Evolutionary conservation across 1,140 invertebrate species (phyloP), one percentile per base, ranked within the genome.

Genomic region (Drosophila asahinai): DNA sequence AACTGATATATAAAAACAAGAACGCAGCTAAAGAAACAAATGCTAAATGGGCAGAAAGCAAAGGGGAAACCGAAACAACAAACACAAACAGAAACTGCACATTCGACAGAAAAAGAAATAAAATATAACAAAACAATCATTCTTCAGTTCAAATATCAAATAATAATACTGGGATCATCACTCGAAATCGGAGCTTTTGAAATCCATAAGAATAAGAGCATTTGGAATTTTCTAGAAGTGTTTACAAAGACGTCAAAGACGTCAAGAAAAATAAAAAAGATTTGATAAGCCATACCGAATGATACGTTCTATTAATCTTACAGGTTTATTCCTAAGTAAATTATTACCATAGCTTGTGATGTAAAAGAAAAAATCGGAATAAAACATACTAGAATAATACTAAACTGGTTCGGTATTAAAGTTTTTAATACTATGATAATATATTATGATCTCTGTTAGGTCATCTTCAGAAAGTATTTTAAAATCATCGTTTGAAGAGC

Each of bases 211-310:
- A 36, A 19, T 14, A 19, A 43, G 19, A 36, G 30, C 48, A 54
- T 17, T 38, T 19, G 62, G 33, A 68, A 71, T 71, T 71, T 71
- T 71, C 40, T 40, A 71, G 64, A 71, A 70, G 40, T 70, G n/a
- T 70, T 63, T 63, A 63, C 65, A 63, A 33, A 36, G 3, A 19
- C 19, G 19, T 19, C 19, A 11, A 47, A 68, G 38, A 64, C 47
- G 59, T 51, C 11, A 15, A 38, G 17, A 65, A 42, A 63, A 22
- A 15, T 6, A 30, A 15, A 61, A 33, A 30, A n/a, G 17, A 68
- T 70, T 65, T 47, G 67, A 67, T 71, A 71, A 66, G 47, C 12
- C 22, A 12, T 19, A 14, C 15, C 19, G n/a, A 54, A 66, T 36
- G 43, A 36, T 45, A 45, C 17, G 22, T 19, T 61, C 38, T 52